phyloP scores from a whole-genome alignment of 2,888 invertebrate species.

The Drosophila mettleri region DNA sequence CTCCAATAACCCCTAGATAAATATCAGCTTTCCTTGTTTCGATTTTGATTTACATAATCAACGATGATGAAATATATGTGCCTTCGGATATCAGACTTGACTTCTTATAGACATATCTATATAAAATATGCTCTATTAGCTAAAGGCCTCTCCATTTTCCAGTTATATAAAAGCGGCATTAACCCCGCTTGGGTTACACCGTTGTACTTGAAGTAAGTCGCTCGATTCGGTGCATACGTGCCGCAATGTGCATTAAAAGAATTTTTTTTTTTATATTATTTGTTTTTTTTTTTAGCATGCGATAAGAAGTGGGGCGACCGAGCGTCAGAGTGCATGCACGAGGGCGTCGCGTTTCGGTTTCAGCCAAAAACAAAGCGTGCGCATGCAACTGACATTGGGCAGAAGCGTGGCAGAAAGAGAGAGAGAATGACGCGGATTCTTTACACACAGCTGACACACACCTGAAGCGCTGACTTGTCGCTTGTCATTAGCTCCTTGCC shows the following conservation, averaged over 20 bases:
- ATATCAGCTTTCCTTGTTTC: background rate
- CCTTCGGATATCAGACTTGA: background rate
- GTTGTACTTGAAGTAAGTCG: slow-evolving; percentile 27
- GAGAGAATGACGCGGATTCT: slow-evolving; percentile 30
- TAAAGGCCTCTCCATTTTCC: background rate
- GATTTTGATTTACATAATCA: slow-evolving; percentile 1
- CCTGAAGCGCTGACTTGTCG: slow-evolving; percentile 71
- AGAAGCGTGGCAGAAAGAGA: slow-evolving; percentile 65
- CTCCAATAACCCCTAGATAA: background rate
- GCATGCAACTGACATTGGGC: slow-evolving; percentile 69
- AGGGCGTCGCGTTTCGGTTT: slow-evolving; percentile 48
- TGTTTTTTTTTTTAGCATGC: slow-evolving; percentile 29
- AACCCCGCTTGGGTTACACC: slow-evolving; percentile 40
- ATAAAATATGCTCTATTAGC: background rate
- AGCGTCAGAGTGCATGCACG: slow-evolving; percentile 50
- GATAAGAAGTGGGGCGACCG: slow-evolving; percentile 62
- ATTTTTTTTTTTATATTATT: background rate
- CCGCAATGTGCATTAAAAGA: slow-evolving; percentile 42
- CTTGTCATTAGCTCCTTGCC: slow-evolving; percentile 66
- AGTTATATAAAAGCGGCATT: slow-evolving; percentile 34
- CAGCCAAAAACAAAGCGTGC: slow-evolving; percentile 41
- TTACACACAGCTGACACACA: slow-evolving; percentile 13
- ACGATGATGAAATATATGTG: background rate
- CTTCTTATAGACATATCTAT: background rate
- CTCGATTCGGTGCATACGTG: slow-evolving; percentile 38